Evolutionary conservation across 2,888 invertebrate species (phyloP).

Genomic region (Noctua fimbriata): DNA sequence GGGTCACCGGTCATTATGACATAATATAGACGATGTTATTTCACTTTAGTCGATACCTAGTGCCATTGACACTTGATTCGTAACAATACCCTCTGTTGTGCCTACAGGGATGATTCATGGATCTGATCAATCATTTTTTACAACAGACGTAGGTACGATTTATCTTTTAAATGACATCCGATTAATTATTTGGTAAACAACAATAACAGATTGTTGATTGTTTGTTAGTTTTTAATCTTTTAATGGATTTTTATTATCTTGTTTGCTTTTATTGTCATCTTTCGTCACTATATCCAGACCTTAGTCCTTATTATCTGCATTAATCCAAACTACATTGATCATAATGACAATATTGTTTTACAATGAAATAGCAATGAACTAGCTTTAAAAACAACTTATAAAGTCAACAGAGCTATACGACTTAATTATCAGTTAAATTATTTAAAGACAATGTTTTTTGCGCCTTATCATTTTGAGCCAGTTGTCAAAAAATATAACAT

Average conservation of each 20-base stretch:
- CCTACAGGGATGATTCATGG: constrained; percentile 46
- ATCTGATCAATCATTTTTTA: constrained; percentile 13
- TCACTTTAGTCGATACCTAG: constrained; percentile 17
- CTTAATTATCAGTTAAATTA: constrained; percentile 30
- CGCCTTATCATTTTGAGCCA: constrained; percentile 51
- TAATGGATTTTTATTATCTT: constrained; percentile 45
- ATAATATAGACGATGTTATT: constrained; percentile 38
- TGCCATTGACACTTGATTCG: constrained; percentile 52
- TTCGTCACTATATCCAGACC: not conserved
- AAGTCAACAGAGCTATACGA: constrained; percentile 12
- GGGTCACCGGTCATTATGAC: constrained; percentile 42
- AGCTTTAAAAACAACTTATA: constrained; percentile 26
- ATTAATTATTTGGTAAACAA: constrained; percentile 40
- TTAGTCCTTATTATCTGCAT: not conserved
- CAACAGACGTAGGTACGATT: constrained; percentile 12
- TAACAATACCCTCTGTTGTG: constrained; percentile 45
- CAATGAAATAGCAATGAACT: constrained; percentile 24
- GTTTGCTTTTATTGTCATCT: not conserved
- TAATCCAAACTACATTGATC: not conserved
- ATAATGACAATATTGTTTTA: not conserved
- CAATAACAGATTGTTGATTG: constrained; percentile 23
- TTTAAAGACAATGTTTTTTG: constrained; percentile 27
- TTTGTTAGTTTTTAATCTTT: constrained; percentile 38
- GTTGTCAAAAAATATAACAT: constrained; percentile 25
- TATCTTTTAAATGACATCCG: constrained; percentile 33